These are phyloP conservation scores for Caenorhabditis virilis DNA, from an alignment of 2,888 invertebrate species.

Conservation along the genomic window DNA sequence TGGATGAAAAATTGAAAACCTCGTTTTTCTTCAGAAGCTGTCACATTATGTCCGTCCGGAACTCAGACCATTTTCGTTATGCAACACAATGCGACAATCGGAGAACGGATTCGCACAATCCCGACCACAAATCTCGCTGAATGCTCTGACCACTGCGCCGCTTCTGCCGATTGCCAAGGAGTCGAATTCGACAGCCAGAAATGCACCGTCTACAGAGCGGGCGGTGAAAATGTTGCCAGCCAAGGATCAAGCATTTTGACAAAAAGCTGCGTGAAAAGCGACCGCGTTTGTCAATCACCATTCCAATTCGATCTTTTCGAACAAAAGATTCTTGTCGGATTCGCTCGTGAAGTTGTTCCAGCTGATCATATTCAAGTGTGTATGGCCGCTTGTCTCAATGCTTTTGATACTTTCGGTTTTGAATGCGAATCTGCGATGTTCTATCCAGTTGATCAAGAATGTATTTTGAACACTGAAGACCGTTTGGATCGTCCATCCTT, in stretches of 20 bases:
- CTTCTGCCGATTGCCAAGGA: constrained; percentile 59
- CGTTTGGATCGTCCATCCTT: constrained; percentile 67
- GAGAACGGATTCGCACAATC: constrained; percentile 51
- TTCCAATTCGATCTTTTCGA: constrained; percentile 68
- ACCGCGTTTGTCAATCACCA: constrained; percentile 66
- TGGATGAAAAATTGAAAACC: neutral
- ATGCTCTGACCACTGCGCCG: constrained; percentile 64
- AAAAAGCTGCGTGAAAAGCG: constrained; percentile 66
- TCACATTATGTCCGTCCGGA: constrained; percentile 50
- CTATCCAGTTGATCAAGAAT: constrained; percentile 67
- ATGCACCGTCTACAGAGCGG: constrained; percentile 55
- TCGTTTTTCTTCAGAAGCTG: constrained; percentile 48
- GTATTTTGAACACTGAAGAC: constrained; percentile 68
- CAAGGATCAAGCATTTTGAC: constrained; percentile 45
- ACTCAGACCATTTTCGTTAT: constrained; percentile 62
- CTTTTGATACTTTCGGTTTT: constrained; percentile 67
- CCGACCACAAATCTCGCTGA: constrained; percentile 57
- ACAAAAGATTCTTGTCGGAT: constrained; percentile 68
- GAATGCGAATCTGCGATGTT: constrained; percentile 69
- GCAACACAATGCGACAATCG: constrained; percentile 64
- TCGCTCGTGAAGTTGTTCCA: constrained; percentile 68
- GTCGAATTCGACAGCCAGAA: constrained; percentile 57
- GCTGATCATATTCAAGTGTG: constrained; percentile 63
- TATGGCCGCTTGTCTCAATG: constrained; percentile 65
- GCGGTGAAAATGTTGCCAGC: constrained; percentile 32